Conservation (phyloP, 2,888 invertebrate species). For the Meteorus cinctellus region DNA sequence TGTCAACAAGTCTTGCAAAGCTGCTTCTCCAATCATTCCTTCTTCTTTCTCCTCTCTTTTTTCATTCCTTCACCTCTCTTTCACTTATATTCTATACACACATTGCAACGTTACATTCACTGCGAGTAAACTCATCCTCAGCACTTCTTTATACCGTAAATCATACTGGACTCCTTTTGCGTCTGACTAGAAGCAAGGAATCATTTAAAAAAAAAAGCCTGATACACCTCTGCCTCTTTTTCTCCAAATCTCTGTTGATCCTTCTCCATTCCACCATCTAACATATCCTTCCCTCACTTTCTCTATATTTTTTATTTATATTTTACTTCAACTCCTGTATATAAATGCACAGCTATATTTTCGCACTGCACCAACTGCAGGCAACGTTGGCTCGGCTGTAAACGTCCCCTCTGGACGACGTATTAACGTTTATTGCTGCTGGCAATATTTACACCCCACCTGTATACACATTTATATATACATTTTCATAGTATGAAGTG, state of each 20-base stretch:
- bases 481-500: background rate
- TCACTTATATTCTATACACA: background rate
- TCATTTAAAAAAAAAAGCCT: conserved; percentile 31
- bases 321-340: background rate
- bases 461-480: conserved; percentile 12
- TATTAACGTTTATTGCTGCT: conserved; percentile 54
- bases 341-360: conserved; percentile 20
- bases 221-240: conserved; percentile 4
- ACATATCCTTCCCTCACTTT: background rate
- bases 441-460: conserved; percentile 52
- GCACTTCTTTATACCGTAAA: conserved; percentile 24
- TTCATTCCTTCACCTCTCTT: background rate
- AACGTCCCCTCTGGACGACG: conserved; percentile 49
- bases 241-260: no score
- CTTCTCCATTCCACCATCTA: conserved; percentile 8
- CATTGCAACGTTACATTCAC: background rate
- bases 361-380: conserved; percentile 28
- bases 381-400: conserved; percentile 52
- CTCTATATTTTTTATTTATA: background rate
- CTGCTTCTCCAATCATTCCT: conserved; percentile 2
- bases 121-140: conserved; percentile 1
- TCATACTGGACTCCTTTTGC: conserved; percentile 20
- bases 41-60: conserved; percentile 1
- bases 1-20: conserved; percentile 29
- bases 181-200: conserved; percentile 21